These are phyloP conservation scores for Condylura cristata DNA, from an alignment of 2,113 vertebrate genomes.

Conservation along the genomic window DNA sequence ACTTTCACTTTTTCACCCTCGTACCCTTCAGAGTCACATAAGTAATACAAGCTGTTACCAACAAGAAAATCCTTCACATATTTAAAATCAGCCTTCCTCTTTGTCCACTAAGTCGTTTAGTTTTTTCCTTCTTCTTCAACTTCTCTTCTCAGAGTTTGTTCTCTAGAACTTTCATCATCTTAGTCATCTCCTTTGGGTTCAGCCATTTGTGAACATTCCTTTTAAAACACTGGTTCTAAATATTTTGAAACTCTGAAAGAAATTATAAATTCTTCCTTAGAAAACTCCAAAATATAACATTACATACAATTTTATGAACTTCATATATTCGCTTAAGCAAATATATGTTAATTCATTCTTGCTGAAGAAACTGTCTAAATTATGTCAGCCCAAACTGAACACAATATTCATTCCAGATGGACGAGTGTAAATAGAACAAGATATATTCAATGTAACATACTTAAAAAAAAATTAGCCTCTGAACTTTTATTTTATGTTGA, in stretches of 20 bases:
- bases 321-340: not conserved
- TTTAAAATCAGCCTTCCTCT: not conserved
- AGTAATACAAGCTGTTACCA: not conserved
- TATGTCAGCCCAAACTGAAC: not conserved
- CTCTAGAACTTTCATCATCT: not conserved
- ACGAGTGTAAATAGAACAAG: not conserved
- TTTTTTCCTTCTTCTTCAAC: not conserved
- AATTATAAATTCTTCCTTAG: not conserved
- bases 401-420: not conserved
- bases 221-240: not conserved
- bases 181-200: not conserved
- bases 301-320: not conserved
- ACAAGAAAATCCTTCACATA: not conserved
- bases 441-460: not conserved
- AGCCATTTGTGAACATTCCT: not conserved
- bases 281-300: not conserved
- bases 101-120: not conserved
- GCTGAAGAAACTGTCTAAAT: not conserved
- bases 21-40: not conserved
- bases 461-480: not conserved
- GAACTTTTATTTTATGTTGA: not conserved
- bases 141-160: not conserved
- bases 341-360: not conserved
- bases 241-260: not conserved
- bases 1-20: not conserved